Conservation (phyloP, 2,113 vertebrate species). For the human (Homo sapiens) region GRCh38 chr1:204796001-204796500, state of each 20-base stretch:
- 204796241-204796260: background rate
- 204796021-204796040: background rate
- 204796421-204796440: too few relatives aligned
- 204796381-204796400: background rate
- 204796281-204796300: background rate
- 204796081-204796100: background rate
- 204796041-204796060: accelerated
- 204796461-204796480: too few relatives aligned
- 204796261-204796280: background rate
- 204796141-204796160: background rate
- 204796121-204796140: accelerated
- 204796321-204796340: background rate
- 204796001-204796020: background rate
- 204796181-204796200: background rate
- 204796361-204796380: background rate
- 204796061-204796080: background rate
- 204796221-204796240: background rate
- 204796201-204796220: background rate
- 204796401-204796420: background rate
- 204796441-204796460: too few relatives aligned
- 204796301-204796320: accelerated
- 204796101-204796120: background rate
- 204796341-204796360: background rate
- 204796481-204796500: too few relatives aligned
- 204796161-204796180: background rate